Conservation (phyloP, 2,888 invertebrate genomes). For the Oscheius sp. region DNA sequence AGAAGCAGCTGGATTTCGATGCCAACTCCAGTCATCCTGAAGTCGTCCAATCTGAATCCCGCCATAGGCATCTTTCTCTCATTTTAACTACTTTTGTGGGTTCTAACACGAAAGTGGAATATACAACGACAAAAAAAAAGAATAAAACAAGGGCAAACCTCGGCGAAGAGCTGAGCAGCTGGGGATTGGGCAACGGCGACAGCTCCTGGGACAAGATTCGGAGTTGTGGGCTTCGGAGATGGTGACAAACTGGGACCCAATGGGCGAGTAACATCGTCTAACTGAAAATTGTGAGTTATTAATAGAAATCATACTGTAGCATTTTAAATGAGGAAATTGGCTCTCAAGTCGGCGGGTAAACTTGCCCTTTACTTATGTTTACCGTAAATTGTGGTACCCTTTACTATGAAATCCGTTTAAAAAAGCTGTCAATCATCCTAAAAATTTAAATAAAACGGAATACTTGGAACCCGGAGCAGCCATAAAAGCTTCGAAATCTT, state of each 20-base stretch:
- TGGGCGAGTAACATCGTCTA: constrained; percentile 3
- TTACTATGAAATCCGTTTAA: no score
- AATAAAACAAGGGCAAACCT: constrained; percentile 38
- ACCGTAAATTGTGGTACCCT: no score
- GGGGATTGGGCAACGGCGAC: constrained; percentile 70
- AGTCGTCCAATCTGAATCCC: constrained; percentile 35
- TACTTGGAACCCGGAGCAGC: no score
- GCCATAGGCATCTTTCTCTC: constrained; percentile 3
- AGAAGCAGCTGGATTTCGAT: constrained; percentile 71
- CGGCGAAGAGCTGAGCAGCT: constrained; percentile 66
- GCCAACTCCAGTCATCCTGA: constrained; percentile 71
- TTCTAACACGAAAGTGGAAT: neutral
- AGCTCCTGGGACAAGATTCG: constrained; percentile 62
- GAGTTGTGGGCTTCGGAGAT: constrained; percentile 40
- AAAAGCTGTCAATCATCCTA: no score
- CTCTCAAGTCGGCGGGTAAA: no score
- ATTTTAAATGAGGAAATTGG: no score
- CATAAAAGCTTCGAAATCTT: no score
- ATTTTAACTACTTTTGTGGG: neutral
- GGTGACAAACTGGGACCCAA: constrained; percentile 31
- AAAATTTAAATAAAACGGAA: no score
- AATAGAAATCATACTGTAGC: no score
- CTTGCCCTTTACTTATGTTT: no score
- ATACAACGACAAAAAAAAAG: neutral
- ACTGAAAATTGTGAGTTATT: constrained; percentile 4